Percentiles rank a stretch among this genome's conserved stretches.
phyloP scores from a whole-genome alignment of 1,140 invertebrate species.

The Sinonovacula constricta region DNA sequence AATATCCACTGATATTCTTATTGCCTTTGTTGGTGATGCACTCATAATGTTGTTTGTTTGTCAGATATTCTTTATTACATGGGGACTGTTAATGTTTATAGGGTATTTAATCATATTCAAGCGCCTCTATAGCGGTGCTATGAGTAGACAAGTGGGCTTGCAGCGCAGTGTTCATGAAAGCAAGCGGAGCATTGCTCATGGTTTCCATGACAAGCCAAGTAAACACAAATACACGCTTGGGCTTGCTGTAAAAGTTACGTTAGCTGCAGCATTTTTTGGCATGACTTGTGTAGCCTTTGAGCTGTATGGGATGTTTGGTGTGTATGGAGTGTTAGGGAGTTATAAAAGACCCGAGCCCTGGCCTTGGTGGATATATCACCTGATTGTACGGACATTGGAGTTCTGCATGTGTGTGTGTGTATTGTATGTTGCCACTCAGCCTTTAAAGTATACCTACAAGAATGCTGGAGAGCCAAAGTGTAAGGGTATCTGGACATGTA shows the following conservation, averaged over 20 bases:
- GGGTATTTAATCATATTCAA: constrained; percentile 91
- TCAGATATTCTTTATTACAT: constrained; percentile 85
- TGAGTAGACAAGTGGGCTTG: constrained; percentile 73
- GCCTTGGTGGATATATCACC: constrained; percentile 94
- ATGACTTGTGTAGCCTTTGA: constrained; percentile 89
- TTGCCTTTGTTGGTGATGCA: constrained; percentile 66
- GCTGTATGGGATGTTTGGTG: constrained; percentile 89
- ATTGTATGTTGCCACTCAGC: constrained; percentile 87
- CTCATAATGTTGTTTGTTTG: constrained; percentile 71
- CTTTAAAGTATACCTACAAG: constrained; percentile 59
- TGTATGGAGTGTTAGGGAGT: constrained; percentile 80
- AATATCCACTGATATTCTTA: constrained; percentile 87
- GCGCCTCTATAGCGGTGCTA: constrained; percentile 78
- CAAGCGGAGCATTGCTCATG: constrained; percentile 75
- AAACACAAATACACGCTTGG: constrained; percentile 55
- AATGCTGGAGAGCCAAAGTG: constrained; percentile 3
- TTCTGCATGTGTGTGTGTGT: constrained; percentile 89
- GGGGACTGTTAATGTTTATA: constrained; percentile 86
- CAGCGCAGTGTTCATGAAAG: constrained; percentile 45
- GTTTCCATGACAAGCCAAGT: constrained; percentile 71
- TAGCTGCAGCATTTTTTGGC: constrained; percentile 90
- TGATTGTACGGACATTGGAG: constrained; percentile 89
- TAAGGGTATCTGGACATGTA: constrained; percentile 32
- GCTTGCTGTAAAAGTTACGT: constrained; percentile 86
- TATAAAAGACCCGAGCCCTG: constrained; percentile 81